Conservation (phyloP, 2,113 vertebrate genomes). For the Entosphenus tridentatus region DNA sequence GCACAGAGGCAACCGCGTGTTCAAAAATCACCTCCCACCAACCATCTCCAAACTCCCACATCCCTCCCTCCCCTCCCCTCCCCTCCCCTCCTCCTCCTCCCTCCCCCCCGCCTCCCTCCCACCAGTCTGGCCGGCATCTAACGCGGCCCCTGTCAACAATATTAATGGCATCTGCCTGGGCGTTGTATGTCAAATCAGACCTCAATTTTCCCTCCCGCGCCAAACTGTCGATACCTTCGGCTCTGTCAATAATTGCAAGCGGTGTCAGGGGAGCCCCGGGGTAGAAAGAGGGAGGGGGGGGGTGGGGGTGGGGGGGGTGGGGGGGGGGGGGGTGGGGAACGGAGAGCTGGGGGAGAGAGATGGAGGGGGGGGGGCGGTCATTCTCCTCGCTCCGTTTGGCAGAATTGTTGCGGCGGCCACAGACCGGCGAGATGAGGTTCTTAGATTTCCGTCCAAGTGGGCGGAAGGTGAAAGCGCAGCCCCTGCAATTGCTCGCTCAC, state of each 20-base stretch:
- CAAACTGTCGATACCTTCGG: slow-evolving; percentile 6
- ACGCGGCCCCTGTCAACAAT: background rate
- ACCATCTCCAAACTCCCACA: background rate
- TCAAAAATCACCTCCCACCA: background rate
- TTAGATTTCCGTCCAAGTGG: too few species aligned
- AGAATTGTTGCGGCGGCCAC: too few species aligned
- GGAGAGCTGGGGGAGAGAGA: too few species aligned
- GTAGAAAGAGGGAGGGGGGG: background rate
- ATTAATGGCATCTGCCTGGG: slow-evolving; percentile 4
- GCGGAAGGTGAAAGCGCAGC: too few species aligned
- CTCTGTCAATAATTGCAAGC: slow-evolving; percentile 6
- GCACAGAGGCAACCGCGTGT: too few species aligned
- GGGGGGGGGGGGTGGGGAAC: too few species aligned
- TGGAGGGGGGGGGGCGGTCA: too few species aligned
- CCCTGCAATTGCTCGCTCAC: too few species aligned
- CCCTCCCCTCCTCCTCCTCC: background rate
- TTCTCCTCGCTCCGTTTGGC: too few species aligned
- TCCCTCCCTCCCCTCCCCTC: background rate
- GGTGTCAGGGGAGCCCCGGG: slow-evolving; percentile 1
- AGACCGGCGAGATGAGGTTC: too few species aligned
- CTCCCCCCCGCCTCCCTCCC: background rate
- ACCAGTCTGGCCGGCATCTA: background rate
- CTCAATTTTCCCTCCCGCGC: slow-evolving; percentile 5
- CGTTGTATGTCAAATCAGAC: slow-evolving; percentile 5
- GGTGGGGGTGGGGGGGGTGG: too few species aligned